Evolutionary conservation across 1,140 invertebrate species (phyloP).

Genomic region (Ladona fulva): DNA sequence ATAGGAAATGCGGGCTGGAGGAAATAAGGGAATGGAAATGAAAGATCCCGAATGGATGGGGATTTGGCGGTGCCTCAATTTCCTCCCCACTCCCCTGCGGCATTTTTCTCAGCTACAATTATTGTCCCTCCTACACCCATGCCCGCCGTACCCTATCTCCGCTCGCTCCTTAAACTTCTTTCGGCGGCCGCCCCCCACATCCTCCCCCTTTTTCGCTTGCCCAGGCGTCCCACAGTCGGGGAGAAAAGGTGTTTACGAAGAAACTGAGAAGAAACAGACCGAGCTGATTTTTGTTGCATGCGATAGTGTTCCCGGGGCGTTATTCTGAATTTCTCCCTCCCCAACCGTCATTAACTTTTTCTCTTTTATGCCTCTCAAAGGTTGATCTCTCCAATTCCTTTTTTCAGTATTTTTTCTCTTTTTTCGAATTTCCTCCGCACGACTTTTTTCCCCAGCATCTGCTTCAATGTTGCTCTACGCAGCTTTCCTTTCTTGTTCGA

Average conservation of each 20-base stretch:
- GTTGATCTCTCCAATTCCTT: background rate
- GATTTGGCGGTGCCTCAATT: background rate
- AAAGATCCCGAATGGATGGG: background rate
- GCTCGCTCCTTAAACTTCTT: too few relatives aligned
- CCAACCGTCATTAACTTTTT: background rate
- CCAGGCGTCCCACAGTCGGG: background rate
- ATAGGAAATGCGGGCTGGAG: background rate
- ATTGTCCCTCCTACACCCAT: background rate
- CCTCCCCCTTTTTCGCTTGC: too few relatives aligned
- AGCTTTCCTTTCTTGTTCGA: background rate
- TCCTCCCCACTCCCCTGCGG: background rate
- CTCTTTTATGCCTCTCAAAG: background rate
- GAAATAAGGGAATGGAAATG: background rate
- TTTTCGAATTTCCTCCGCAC: background rate
- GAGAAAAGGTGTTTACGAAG: background rate
- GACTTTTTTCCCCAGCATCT: background rate
- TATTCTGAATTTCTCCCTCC: background rate
- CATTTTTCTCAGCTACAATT: background rate
- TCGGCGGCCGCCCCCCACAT: too few relatives aligned
- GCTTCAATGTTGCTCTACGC: constrained; percentile 8
- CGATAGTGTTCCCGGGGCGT: background rate
- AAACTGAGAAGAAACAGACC: constrained; percentile 9
- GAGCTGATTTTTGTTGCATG: constrained; percentile 2
- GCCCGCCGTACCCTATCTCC: background rate
- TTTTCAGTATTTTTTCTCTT: background rate